Conservation (phyloP, 2,113 vertebrate species). For the Elachura formosa region DNA sequence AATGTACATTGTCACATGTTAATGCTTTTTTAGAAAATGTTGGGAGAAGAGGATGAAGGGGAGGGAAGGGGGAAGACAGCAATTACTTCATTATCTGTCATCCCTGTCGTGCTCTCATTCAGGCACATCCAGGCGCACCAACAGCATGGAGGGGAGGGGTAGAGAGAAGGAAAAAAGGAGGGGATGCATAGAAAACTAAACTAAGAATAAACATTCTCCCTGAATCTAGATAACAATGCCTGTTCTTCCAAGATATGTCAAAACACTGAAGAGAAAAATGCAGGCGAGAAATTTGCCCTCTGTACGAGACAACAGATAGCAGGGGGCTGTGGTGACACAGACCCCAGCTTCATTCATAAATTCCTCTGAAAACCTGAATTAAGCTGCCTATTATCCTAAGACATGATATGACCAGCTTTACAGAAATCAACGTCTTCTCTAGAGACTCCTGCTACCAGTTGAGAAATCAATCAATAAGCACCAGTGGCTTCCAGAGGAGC, state of each 20-base stretch:
- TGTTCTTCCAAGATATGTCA: background rate
- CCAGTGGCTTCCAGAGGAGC: background rate
- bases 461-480: slow-evolving; percentile 27
- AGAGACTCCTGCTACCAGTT: background rate
- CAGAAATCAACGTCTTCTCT: slow-evolving; percentile 10
- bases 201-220: background rate
- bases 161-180: background rate
- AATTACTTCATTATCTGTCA: background rate
- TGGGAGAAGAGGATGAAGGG: background rate
- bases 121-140: background rate
- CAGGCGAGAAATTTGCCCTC: background rate
- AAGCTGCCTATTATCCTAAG: background rate
- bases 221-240: background rate
- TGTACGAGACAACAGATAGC: background rate
- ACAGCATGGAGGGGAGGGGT: background rate
- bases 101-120: background rate
- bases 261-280: background rate
- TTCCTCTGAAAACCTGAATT: background rate
- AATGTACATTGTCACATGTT: background rate
- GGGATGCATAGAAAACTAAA: background rate
- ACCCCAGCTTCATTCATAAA: background rate
- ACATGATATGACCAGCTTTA: background rate
- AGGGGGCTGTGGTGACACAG: background rate
- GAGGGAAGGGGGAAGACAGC: background rate
- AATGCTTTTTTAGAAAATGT: background rate